These are phyloP conservation scores for Carlito syrichta DNA, from an alignment of 2,113 vertebrate genomes.

Conservation along the genomic window DNA sequence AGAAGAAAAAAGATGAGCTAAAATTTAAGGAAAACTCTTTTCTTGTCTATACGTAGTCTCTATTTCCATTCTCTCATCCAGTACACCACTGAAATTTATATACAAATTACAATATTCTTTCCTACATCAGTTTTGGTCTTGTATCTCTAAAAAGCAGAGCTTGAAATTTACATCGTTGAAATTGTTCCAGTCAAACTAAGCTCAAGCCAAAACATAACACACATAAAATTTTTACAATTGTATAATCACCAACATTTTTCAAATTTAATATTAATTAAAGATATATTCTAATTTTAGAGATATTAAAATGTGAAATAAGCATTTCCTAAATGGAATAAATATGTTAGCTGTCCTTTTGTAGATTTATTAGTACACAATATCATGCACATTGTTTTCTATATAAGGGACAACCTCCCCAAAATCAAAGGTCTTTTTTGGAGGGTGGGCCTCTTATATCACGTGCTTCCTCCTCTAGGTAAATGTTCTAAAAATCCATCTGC, in stretches of 20 bases:
- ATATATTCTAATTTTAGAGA: background rate
- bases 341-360: background rate
- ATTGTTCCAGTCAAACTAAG: background rate
- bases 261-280: background rate
- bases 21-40: background rate
- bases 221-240: background rate
- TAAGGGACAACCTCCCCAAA: too few relatives aligned
- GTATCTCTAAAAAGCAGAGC: background rate
- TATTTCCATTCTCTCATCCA: background rate
- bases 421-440: too few relatives aligned
- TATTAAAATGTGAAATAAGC: background rate
- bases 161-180: background rate
- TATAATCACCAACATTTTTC: background rate
- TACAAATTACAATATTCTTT: background rate
- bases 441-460: too few relatives aligned
- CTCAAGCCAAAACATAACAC: background rate
- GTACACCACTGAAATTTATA: background rate
- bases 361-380: background rate
- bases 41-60: background rate
- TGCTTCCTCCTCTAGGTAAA: too few relatives aligned
- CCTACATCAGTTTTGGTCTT: background rate
- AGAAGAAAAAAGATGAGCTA: background rate
- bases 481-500: too few relatives aligned
- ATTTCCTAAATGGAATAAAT: background rate
- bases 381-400: background rate